Base-by-base conservation (phyloP, 2,888 invertebrate species). In the Limulus polyphemus region DNA sequence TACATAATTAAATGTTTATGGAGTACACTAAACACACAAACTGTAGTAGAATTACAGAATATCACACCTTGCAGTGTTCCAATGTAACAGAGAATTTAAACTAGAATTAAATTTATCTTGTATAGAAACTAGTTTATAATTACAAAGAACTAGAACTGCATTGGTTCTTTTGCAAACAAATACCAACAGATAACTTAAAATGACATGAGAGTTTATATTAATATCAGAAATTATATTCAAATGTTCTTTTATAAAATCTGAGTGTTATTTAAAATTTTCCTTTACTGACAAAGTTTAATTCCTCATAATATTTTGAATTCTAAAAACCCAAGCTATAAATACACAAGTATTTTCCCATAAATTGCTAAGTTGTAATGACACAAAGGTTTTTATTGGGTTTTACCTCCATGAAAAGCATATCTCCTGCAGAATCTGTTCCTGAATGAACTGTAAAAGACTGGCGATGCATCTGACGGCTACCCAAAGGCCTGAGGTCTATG, bases 371-470 rank as follows among this genome's bases (percentile, higher is more conserved):
- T 13, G 13, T n/a, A 17, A 51, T 56, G 12, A 13, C 17, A n/a
- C 63, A 32, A 32, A 32, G 3, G n/a, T n/a, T n/a, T 5, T 32
- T 32, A 32, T 32, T 7, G 32, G 7, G 32, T 32, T 32, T 62
- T 68, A 79, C 80, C 75, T 81, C 81, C 79, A 81, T 79, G 70
- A 81, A 82, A 59, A 80, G 73, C 78, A 81, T 80, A 67, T 79
- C 79, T 2, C 97, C 97, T 50, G 85, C 84, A 47, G 92, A 87
- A 79, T 97, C 95, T n/a, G 85, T 83, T 5, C 93, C 95, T 68
- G 90, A 89, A 78, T 98, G 95, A 47, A 99, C 98, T 0, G 97
- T 95, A 79, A 99, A 99, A 68, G 94, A 92, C 74, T 97, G 95
- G 59, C 98, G 87, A 74, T 98, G 94, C 76, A 97, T 83, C 74